Conservation (phyloP, 2,888 invertebrate species). For the Agriopis leucophaearia region DNA sequence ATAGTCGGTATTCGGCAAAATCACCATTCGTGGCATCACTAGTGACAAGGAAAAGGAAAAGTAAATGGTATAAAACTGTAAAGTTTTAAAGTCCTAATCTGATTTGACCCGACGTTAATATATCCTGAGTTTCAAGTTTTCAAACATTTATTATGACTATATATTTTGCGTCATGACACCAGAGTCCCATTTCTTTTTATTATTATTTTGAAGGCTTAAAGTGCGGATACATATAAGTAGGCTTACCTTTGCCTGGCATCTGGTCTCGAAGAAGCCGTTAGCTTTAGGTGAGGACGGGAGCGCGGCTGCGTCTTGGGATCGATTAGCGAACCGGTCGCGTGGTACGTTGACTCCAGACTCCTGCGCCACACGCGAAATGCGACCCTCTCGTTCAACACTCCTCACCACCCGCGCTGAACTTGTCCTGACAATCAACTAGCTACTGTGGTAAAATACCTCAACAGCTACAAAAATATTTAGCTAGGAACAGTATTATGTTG, state of each 20-base stretch:
- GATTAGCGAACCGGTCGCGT: slow-evolving; percentile 83
- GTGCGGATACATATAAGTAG: not conserved
- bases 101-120: not conserved
- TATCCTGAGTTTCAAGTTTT: not conserved
- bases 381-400: slow-evolving; percentile 57
- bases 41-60: not conserved
- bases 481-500: not conserved
- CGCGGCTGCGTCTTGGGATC: slow-evolving; percentile 72
- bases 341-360: slow-evolving; percentile 82
- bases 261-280: slow-evolving; percentile 77
- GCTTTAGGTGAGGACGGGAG: slow-evolving; percentile 81
- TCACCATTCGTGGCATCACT: too few relatives aligned
- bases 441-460: not conserved
- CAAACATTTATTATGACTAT: not conserved
- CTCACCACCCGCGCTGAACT: not conserved
- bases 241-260: slow-evolving; percentile 49
- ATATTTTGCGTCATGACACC: not conserved
- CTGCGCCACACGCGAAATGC: slow-evolving; percentile 71
- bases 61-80: not conserved
- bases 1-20: too few relatives aligned
- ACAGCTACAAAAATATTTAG: not conserved
- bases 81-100: not conserved
- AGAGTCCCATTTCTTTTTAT: not conserved
- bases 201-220: not conserved
- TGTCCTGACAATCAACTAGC: not conserved